Base-by-base conservation (phyloP, 2,888 invertebrate genomes). In the Rhamnusium bicolor region DNA sequence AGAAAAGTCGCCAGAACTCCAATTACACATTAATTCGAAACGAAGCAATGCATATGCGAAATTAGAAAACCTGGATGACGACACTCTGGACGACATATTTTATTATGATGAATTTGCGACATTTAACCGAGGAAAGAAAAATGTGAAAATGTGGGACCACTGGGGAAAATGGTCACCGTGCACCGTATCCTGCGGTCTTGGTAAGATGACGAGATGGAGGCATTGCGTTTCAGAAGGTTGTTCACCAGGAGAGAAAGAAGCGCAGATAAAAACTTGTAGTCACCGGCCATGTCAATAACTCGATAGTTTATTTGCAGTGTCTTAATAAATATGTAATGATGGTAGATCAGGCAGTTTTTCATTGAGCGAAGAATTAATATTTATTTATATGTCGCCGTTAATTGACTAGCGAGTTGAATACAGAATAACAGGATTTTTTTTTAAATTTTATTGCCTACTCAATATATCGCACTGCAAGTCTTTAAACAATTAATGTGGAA, bases 151-250 rank as follows among this genome's bases (percentile, higher is more conserved):
- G 67, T 89, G 89, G 89, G 89, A 89, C 78, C 87, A 87, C 63
- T 89, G 89, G 89, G 87, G 89, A 60, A 88, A 86, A 78, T 90
- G 90, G 90, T 88, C 89, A 4, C 75, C 83, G 1, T 90, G 90
- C 80, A 89, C 88, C 60, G 89, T 88, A 4, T 86, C 87, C 21
- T 90, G 90, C 75, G 90, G 90, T 12, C 82, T 87, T 47, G 90
- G 90, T 21, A 87, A 87, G 77, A 84, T 87, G 77, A 84, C 86
- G 72, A 81, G 90, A 81, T 90, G 89, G 90, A 84, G 89, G 54
- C 89, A 90, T 80, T 90, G 90, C 78, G 85, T 90, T 16, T 84
- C 86, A 1, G 88, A 88, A 47, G 87, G 86, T 58, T 90, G 90
- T 80, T 85, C 86, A 8, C 68, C 84, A 2, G 90, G 89, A 12